These are phyloP conservation scores for Carpatolechia fugitivella DNA, from an alignment of 2,888 invertebrate species.

Conservation along the genomic window DNA sequence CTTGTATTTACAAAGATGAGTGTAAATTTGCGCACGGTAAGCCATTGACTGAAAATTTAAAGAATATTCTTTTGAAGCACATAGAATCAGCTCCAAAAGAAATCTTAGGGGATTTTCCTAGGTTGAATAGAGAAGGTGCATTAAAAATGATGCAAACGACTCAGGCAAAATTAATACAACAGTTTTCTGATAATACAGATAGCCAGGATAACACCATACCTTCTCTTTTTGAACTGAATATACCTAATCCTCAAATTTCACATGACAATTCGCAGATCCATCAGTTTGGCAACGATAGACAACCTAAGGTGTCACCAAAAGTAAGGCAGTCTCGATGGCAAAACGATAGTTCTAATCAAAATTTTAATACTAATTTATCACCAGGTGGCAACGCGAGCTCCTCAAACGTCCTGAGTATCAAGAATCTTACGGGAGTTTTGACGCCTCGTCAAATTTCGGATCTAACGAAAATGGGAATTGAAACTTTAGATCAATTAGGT, in stretches of 20 bases:
- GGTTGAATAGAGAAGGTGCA: conserved; percentile 88
- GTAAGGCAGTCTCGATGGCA: conserved; percentile 74
- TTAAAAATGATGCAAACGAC: conserved; percentile 75
- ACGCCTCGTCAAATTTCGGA: conserved; percentile 79
- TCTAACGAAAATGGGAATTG: conserved; percentile 79
- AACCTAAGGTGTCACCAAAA: conserved; percentile 67
- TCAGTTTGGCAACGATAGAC: conserved; percentile 56
- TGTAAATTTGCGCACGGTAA: conserved; percentile 97
- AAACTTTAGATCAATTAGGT: conserved; percentile 80
- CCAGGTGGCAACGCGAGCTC: conserved; percentile 46
- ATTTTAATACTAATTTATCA: conserved; percentile 44
- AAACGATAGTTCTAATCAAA: conserved; percentile 58
- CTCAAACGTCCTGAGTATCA: conserved; percentile 73
- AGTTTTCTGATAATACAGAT: conserved; percentile 52
- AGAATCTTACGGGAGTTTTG: conserved; percentile 79
- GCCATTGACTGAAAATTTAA: conserved; percentile 89
- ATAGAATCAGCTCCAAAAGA: conserved; percentile 95
- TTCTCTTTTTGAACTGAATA: conserved; percentile 70
- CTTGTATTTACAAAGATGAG: conserved; percentile 88
- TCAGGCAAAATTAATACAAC: conserved; percentile 66
- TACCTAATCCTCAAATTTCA: conserved; percentile 59
- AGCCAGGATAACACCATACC: conserved; percentile 48
- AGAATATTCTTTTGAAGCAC: conserved; percentile 83
- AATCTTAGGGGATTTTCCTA: conserved; percentile 93
- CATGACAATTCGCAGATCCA: conserved; percentile 47